Percentiles rank a stretch among this genome's conserved stretches.
Conservation (phyloP, 2,113 vertebrate genomes). For the Falco punctatus region DNA sequence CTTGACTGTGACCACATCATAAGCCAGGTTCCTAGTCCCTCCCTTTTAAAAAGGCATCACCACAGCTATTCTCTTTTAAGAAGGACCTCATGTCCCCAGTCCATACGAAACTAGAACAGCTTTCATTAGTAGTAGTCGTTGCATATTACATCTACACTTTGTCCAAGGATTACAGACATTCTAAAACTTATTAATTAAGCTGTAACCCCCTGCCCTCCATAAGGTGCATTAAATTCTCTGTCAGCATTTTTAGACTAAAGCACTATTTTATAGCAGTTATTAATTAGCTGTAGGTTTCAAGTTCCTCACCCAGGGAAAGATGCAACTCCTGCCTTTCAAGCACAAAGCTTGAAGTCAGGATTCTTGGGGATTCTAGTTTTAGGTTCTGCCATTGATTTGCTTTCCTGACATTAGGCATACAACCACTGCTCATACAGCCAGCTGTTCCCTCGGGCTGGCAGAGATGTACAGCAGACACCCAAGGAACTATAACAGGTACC, state of each 20-base stretch:
- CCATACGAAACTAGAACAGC: neutral
- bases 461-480: neutral
- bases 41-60: neutral
- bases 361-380: neutral
- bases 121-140: neutral
- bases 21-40: neutral
- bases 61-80: neutral
- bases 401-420: neutral
- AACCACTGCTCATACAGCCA: neutral
- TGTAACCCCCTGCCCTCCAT: neutral
- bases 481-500: neutral
- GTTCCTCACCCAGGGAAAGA: constrained; percentile 17
- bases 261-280: constrained; percentile 28
- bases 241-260: constrained; percentile 40
- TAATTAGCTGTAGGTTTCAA: constrained; percentile 17
- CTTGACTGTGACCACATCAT: rapidly evolving
- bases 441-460: neutral
- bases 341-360: neutral
- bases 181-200: constrained; percentile 54
- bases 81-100: neutral
- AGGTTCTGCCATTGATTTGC: neutral
- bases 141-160: neutral
- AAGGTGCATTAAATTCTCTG: neutral
- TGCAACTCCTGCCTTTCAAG: neutral
- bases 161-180: constrained; percentile 18